These are phyloP conservation scores for Myotis findleyi DNA, from an alignment of 2,797 vertebrate species.

Conservation along the genomic window DNA sequence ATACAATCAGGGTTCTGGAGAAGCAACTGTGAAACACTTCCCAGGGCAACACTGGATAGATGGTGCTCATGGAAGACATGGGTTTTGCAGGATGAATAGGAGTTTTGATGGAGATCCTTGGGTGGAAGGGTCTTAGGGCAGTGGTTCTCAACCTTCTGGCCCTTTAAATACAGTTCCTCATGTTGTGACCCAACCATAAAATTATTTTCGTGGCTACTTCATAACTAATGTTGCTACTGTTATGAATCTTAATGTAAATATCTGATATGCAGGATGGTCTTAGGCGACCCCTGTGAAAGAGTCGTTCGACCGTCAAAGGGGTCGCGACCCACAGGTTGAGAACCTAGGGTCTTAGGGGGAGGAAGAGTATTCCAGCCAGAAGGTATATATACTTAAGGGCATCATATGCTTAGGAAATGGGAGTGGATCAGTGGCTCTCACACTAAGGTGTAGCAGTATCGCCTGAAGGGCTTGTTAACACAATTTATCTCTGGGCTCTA, in stretches of 20 bases:
- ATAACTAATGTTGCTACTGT: too few species aligned
- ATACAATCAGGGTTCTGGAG: not conserved
- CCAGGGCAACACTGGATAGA: not conserved
- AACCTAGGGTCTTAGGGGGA: too few species aligned
- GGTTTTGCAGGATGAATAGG: not conserved
- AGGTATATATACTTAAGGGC: rapidly evolving
- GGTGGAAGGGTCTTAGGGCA: too few species aligned
- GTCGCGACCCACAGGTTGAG: too few species aligned
- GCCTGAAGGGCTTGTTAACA: not conserved
- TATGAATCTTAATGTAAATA: too few species aligned
- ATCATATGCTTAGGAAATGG: not conserved
- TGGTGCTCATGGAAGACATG: not conserved
- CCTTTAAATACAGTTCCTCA: too few species aligned
- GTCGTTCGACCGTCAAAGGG: too few species aligned
- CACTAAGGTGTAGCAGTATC: not conserved
- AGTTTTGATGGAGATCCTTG: not conserved
- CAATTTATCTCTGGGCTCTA: not conserved
- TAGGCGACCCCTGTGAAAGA: too few species aligned
- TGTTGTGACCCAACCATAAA: too few species aligned
- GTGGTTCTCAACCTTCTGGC: too few species aligned
- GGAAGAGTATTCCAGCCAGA: not conserved
- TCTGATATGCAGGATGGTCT: too few species aligned
- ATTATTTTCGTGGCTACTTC: too few species aligned
- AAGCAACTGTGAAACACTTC: not conserved
- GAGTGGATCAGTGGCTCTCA: not conserved